A percentile compares a stretch with the other conserved stretches of the same genome.
Evolutionary conservation across 2,113 vertebrate species (phyloP).

Genomic region (Psittacara wagleri): DNA sequence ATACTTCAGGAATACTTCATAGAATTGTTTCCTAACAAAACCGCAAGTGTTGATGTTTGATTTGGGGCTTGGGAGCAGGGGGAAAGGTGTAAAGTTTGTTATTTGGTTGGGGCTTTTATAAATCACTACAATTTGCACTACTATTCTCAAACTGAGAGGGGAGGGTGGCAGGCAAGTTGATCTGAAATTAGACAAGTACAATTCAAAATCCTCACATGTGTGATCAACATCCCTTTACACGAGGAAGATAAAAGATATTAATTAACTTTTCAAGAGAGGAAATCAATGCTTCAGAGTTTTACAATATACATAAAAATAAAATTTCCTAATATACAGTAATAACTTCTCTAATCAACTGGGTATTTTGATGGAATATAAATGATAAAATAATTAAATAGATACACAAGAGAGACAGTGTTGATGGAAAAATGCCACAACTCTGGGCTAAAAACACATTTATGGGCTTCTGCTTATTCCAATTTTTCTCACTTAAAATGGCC

Average conservation of each 20-base stretch:
- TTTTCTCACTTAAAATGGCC: not conserved
- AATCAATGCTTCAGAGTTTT: not conserved
- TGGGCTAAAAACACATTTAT: not conserved
- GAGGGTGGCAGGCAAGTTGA: not conserved
- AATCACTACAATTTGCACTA: not conserved
- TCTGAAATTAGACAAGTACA: not conserved
- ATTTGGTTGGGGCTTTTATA: not conserved
- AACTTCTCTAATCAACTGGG: not conserved
- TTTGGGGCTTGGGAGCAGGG: not conserved
- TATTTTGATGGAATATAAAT: not conserved
- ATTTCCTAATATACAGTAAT: not conserved
- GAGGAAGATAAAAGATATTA: not conserved
- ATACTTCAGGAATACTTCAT: conserved; percentile 12
- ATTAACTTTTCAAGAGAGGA: not conserved
- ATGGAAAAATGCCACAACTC: not conserved
- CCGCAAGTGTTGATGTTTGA: not conserved
- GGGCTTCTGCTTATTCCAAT: not conserved
- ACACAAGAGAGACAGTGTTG: not conserved
- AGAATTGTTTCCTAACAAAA: not conserved
- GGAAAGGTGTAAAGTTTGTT: not conserved
- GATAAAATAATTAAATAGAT: not conserved
- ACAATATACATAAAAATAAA: not conserved
- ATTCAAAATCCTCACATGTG: not conserved
- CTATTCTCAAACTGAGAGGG: not conserved
- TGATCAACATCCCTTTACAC: not conserved